Evolutionary conservation across 2,888 invertebrate species (phyloP), one percentile per base, ranked within the genome.

Genomic region (Gerris lacustris): DNA sequence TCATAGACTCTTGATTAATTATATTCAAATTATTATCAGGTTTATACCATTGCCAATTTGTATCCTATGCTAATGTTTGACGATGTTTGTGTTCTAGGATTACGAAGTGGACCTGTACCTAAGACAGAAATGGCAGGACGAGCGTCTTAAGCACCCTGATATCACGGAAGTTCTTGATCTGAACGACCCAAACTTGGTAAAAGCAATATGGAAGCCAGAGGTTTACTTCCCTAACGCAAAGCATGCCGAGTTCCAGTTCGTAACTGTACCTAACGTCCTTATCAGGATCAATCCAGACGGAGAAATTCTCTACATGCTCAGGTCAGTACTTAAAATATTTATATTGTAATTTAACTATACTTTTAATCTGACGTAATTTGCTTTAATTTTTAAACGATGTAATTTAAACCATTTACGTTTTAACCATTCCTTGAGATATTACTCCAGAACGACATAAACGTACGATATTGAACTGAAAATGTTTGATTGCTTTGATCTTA

Each of bases 81-180:
- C n/a, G n/a, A n/a, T n/a, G n/a, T 63, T 2, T 68, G 43, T 45
- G 5, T 67, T 64, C n/a, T 76, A 82, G 82, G 82, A 82, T 76
- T 83, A 82, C 76, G 82, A 82, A 74, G 82, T 83, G 73, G 83
- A 83, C 76, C 76, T 83, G 63, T 83, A 83, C 76, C 78, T 83
- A 15, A 77, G 82, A 6, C 83, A 83, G 76, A 79, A 81, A 72
- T 83, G 83, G 83, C 78, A 78, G 71, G 83, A 83, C 75, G 80
- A 80, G 70, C 77, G 83, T 47, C 77, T 82, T 63, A 79, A 79
- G 69, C 81, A 81, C 74, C 75, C 78, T 0, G 78, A 81, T 69
- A 79, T 82, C 71, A 80, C 79, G 0, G 79, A 80, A 71, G 79
- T 82, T 0, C 75, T 82, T 66, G 82, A 82, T 74, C 77, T 82